A percentile compares a stretch with the other conserved stretches of the same genome.
Evolutionary conservation across 2,888 invertebrate genomes (phyloP).

Genomic region (Eristalis pertinax): DNA sequence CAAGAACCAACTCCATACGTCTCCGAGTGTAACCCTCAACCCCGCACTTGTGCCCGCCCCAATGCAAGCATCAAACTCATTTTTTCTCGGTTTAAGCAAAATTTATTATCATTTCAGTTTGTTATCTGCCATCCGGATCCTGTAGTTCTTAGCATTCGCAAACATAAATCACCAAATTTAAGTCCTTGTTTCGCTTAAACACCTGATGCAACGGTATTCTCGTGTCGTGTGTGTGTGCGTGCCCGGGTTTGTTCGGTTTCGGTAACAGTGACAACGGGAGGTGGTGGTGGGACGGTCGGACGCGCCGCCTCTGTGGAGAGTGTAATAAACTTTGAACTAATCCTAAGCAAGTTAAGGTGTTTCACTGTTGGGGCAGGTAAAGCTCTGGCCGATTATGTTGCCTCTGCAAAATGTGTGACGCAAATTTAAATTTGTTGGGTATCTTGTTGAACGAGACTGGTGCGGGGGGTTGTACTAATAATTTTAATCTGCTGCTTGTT

Average conservation of each 20-base stretch:
- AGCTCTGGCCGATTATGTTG: conserved; percentile 58
- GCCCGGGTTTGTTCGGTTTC: not conserved
- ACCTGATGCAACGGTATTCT: conserved; percentile 68
- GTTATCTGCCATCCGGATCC: conserved; percentile 56
- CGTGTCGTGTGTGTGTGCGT: conserved; percentile 1
- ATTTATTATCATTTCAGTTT: conserved; percentile 66
- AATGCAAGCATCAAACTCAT: conserved; percentile 40
- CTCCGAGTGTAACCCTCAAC: not conserved
- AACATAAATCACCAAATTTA: conserved; percentile 71
- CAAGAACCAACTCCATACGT: too few relatives aligned
- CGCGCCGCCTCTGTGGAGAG: not conserved
- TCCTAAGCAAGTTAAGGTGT: conserved; percentile 69
- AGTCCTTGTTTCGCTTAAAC: conserved; percentile 72
- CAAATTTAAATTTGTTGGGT: conserved; percentile 62
- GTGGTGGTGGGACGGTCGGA: not conserved
- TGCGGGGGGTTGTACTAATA: conserved; percentile 13
- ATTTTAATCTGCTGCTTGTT: conserved; percentile 56
- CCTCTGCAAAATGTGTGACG: conserved; percentile 55
- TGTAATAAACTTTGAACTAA: conserved; percentile 68
- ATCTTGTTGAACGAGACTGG: not conserved
- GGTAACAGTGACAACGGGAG: conserved; percentile 30
- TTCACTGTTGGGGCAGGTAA: conserved; percentile 41
- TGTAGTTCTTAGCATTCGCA: conserved; percentile 55
- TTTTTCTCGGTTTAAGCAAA: conserved; percentile 52
- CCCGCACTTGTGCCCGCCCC: not conserved